These are phyloP conservation scores for Porites australiensis DNA, from an alignment of 64 coral and sea anemone genomes.

Conservation along the genomic window DNA sequence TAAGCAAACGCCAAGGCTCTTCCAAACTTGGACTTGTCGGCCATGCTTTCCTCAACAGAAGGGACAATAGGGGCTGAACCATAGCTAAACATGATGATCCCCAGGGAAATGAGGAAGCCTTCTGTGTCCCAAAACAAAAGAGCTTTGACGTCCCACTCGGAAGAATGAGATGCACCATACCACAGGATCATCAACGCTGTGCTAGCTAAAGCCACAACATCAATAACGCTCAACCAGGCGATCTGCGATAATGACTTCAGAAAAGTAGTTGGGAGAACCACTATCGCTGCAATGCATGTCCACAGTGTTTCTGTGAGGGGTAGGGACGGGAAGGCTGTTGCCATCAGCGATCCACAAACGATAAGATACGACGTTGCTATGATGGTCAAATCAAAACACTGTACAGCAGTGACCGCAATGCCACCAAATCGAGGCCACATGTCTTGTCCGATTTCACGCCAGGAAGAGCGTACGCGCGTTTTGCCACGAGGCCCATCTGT, in stretches of 20 bases:
- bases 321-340: background rate
- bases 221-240: conserved; percentile 60
- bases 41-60: conserved; percentile 23
- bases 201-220: background rate
- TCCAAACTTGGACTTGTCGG: conserved; percentile 35
- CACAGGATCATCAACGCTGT: background rate
- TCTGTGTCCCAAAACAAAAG: conserved; percentile 54
- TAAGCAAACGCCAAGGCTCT: conserved; percentile 14
- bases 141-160: conserved; percentile 12
- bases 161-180: background rate
- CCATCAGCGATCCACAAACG: conserved; percentile 42
- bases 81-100: conserved; percentile 50
- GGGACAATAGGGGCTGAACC: background rate
- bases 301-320: background rate
- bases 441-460: conserved; percentile 19
- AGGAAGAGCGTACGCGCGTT: conserved; percentile 29
- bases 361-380: conserved; percentile 3
- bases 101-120: conserved; percentile 20
- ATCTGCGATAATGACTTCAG: conserved; percentile 23
- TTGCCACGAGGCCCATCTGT: background rate
- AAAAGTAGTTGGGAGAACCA: conserved; percentile 53
- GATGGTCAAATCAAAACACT: background rate
- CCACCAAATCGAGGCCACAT: conserved; percentile 25
- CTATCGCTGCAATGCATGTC: conserved; percentile 30
- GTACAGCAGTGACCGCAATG: background rate